Evolutionary conservation across 1,140 invertebrate species (phyloP).

Genomic region (Drosophila micromelanica): DNA sequence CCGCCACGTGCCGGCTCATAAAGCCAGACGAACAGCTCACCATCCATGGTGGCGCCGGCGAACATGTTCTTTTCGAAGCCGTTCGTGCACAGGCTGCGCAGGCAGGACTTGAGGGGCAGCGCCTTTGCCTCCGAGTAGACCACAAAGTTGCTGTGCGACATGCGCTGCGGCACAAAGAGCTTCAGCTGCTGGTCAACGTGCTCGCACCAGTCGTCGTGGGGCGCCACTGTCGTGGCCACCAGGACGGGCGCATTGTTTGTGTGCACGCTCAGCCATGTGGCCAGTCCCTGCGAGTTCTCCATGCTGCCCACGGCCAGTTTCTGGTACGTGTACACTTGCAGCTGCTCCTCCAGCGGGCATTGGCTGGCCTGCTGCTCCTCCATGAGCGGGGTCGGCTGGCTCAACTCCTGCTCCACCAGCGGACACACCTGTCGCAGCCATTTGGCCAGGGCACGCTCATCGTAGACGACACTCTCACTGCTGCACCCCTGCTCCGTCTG

Average conservation of each 20-base stretch:
- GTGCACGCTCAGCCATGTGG: conserved; percentile 76
- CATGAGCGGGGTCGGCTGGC: conserved; percentile 65
- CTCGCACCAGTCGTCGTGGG: conserved; percentile 82
- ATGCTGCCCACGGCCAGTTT: conserved; percentile 53
- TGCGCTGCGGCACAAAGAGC: conserved; percentile 69
- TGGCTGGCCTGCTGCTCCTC: conserved; percentile 46
- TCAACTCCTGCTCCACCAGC: conserved; percentile 66
- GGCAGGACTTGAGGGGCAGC: conserved; percentile 66
- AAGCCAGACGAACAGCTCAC: conserved; percentile 73
- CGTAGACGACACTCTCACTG: conserved; percentile 28
- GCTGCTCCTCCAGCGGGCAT: conserved; percentile 51
- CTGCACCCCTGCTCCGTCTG: conserved; percentile 59
- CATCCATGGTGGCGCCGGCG: conserved; percentile 76
- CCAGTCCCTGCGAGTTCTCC: conserved; percentile 72
- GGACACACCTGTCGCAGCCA: conserved; percentile 74
- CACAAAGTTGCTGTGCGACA: conserved; percentile 62
- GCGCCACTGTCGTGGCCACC: conserved; percentile 66
- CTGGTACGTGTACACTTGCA: conserved; percentile 70
- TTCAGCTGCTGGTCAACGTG: conserved; percentile 73
- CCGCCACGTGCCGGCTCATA: conserved; percentile 45
- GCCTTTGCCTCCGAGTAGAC: conserved; percentile 59
- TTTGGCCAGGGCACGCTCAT: conserved; percentile 69
- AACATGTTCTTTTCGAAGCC: conserved; percentile 74
- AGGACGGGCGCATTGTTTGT: conserved; percentile 77
- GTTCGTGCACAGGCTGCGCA: conserved; percentile 71